These are phyloP conservation scores for Parazoanthus darwini DNA, from an alignment of 92 coral and sea anemone genomes.

Conservation along the genomic window DNA sequence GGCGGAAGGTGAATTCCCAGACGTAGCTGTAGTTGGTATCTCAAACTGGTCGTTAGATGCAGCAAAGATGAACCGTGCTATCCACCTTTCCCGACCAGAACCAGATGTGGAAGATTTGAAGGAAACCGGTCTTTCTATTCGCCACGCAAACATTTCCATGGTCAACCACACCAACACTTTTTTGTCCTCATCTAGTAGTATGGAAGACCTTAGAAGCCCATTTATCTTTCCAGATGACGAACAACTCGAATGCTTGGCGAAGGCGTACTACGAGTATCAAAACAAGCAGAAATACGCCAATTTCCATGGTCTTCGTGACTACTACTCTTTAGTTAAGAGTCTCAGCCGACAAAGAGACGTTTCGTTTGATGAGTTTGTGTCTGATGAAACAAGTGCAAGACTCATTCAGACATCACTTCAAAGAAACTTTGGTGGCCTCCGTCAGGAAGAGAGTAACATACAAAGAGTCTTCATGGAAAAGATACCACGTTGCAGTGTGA, in stretches of 20 bases:
- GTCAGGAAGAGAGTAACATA: slow-evolving; percentile 64
- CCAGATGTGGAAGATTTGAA: slow-evolving; percentile 81
- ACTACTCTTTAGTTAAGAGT: slow-evolving; percentile 92
- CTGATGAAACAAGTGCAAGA: slow-evolving; percentile 49
- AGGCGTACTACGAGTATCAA: slow-evolving; percentile 83
- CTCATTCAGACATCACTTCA: slow-evolving; percentile 76
- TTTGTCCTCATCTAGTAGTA: background rate
- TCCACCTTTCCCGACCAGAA: slow-evolving; percentile 97
- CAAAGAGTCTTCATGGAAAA: slow-evolving; percentile 73
- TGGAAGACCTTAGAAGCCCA: background rate
- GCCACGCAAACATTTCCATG: slow-evolving; percentile 49
- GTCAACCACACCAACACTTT: slow-evolving; percentile 1
- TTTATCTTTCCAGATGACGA: slow-evolving; percentile 37
- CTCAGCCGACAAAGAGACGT: slow-evolving; percentile 51
- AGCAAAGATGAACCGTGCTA: slow-evolving; percentile 99
- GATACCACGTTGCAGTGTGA: slow-evolving; percentile 43
- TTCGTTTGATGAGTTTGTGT: slow-evolving; percentile 7
- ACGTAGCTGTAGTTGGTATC: slow-evolving; percentile 98
- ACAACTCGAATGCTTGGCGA: slow-evolving; percentile 77
- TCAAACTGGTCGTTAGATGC: slow-evolving; percentile 99
- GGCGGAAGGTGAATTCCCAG: slow-evolving; percentile 80
- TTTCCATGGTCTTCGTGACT: slow-evolving; percentile 98
- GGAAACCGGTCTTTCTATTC: slow-evolving; percentile 91
- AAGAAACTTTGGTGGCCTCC: slow-evolving; percentile 94
- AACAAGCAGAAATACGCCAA: slow-evolving; percentile 68